Evolutionary conservation across 2,113 vertebrate species (phyloP), one percentile per base, ranked within the genome.

Genomic region (Burhinus bistriatus): DNA sequence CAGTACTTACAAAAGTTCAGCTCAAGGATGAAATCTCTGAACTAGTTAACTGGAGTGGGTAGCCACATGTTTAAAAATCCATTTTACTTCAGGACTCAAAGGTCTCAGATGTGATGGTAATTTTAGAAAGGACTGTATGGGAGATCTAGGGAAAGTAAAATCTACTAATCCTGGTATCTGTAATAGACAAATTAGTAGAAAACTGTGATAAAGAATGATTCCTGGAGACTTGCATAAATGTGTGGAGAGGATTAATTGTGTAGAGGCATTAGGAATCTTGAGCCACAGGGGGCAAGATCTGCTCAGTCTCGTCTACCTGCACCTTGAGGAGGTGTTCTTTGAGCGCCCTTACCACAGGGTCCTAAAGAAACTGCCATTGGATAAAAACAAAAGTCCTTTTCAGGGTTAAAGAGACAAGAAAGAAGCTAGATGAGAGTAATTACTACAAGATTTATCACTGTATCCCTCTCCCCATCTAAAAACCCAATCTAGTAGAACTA

Each of bases 401-500:
- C 42, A 36, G 44, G 6, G 12, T 17, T 40, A 70, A 64, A n/a
- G 15, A 84, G 21, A 21, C 47, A 73, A 64, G 78, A 73, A 88
- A 79, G 49, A 69, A 40, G 4, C 9, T 68, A 47, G 13, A 36
- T 44, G 25, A 61, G 15, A 68, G 45, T 32, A n/a, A 77, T 44
- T 6, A 27, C 4, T 26, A 61, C 27, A 21, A 68, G 30, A 70
- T 85, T 52, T 30, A 26, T 57, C 11, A 44, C 25, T 52, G 36
- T 76, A 49, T 54, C 20, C 9, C 17, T 4, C 11, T 70, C 14
- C 34, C 12, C 3, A 23, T 21, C 30, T 54, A 42, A 83, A 72
- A 27, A 5, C 0, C 0, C 1, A 27, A 4, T 69, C 30, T 61
- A 26, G 27, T 61, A 64, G 5, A 83, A 29, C 9, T 78, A 71